A percentile compares a stretch with the other conserved stretches of the same genome.
These are phyloP conservation scores for Neosalanx taihuensis DNA, from an alignment of 2,797 vertebrate genomes.

Conservation along the genomic window DNA sequence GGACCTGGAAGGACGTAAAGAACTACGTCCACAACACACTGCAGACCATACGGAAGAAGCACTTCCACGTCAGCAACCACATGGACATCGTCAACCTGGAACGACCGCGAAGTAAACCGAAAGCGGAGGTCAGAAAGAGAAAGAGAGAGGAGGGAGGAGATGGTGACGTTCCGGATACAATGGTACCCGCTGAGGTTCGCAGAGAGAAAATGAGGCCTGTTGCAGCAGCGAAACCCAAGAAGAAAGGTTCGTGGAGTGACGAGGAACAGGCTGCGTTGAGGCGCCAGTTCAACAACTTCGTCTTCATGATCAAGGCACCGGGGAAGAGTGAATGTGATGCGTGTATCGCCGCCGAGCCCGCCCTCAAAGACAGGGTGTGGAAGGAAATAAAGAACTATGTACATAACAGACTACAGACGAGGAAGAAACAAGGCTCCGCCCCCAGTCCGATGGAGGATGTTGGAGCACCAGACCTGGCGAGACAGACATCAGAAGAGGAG, in stretches of 20 bases:
- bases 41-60: background rate
- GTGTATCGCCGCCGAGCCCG: conserved; percentile 69
- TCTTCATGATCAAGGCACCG: conserved; percentile 65
- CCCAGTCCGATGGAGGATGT: conserved; percentile 28
- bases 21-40: conserved; percentile 15
- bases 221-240: conserved; percentile 16
- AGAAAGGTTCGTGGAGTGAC: conserved; percentile 66
- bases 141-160: background rate
- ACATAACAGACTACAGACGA: conserved; percentile 69
- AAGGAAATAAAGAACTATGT: conserved; percentile 71
- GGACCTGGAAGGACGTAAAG: conserved; percentile 10
- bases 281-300: conserved; percentile 58
- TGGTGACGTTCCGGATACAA: background rate
- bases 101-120: background rate
- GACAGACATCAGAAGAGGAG: conserved; percentile 41
- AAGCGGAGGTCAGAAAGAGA: background rate
- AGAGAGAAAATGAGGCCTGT: background rate
- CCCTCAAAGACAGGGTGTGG: conserved; percentile 65
- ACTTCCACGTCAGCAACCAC: background rate
- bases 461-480: conserved; percentile 45
- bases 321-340: conserved; percentile 73
- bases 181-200: background rate
- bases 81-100: background rate
- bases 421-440: conserved; percentile 56
- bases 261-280: conserved; percentile 67